These are phyloP conservation scores for Ptiloglossa arizonensis DNA, from an alignment of 1,140 invertebrate species.

Conservation along the genomic window DNA sequence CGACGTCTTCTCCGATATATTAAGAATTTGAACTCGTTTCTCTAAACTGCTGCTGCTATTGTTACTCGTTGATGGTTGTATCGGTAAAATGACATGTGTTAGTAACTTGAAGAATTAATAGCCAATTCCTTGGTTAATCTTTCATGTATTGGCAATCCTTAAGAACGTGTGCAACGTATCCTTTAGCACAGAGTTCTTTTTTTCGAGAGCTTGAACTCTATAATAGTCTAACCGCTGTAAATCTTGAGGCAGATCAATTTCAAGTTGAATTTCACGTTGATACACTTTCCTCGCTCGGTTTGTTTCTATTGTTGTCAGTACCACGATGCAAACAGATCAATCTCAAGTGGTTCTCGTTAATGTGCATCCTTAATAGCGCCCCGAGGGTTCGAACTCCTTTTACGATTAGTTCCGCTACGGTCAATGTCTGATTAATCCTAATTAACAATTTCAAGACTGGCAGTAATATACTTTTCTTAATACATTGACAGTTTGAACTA, in stretches of 20 bases:
- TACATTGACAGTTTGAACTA: not conserved
- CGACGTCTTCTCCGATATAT: not conserved
- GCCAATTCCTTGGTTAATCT: not conserved
- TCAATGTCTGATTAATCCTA: not conserved
- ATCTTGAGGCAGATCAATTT: slow-evolving; percentile 4
- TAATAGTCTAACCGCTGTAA: too few species aligned
- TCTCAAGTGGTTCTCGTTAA: not conserved
- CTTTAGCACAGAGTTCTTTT: too few species aligned
- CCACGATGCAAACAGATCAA: too few species aligned
- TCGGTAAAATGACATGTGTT: too few species aligned
- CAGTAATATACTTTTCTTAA: slow-evolving; percentile 36
- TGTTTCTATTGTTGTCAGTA: slow-evolving; percentile 30
- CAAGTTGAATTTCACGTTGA: slow-evolving; percentile 12
- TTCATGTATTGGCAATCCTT: not conserved
- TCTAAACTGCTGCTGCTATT: not conserved
- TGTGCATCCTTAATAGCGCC: not conserved
- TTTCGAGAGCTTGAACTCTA: too few species aligned
- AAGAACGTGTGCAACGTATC: too few species aligned
- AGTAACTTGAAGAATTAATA: too few species aligned
- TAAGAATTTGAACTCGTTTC: not conserved
- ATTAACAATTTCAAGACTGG: slow-evolving; percentile 12
- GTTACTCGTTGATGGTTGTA: too few species aligned
- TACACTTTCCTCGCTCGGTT: slow-evolving; percentile 22
- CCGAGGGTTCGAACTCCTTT: not conserved
- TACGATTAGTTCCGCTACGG: not conserved